Base-by-base conservation (phyloP, 2,888 invertebrate genomes). In the Drosophila yooni region DNA sequence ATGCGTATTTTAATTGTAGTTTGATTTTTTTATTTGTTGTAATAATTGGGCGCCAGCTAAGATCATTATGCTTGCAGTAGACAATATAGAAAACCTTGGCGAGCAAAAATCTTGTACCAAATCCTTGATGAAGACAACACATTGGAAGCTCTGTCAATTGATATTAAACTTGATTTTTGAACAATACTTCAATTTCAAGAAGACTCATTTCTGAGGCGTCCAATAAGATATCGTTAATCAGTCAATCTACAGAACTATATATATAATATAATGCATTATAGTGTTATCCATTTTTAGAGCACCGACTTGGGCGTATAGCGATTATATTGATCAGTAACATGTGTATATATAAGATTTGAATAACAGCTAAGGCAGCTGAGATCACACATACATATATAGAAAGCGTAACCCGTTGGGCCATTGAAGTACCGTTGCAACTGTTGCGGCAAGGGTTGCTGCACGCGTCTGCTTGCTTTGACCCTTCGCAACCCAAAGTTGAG, bases 381-480 rank as follows among this genome's bases (percentile, higher is more conserved):
- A 46, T 46, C 46, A 15, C 15, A 25, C 15, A 46, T 50, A 27
- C 51, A 51, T n/a, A 51, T n/a, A 36, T n/a, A 15, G 2, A 29
- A 8, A 15, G 18, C n/a, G 29, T 27, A 38, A 25, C 31, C 21
- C 21, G 15, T 61, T 40, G 52, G 38, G 31, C 51, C 29, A 38
- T 21, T 60, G 59, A 59, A 48, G 59, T 48, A 48, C 68, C 56
- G 56, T 40, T 40, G 38, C 56, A 54, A 50, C 54, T 27, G 21
- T 38, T 46, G 38, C n/a, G 21, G 57, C 63, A 66, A 61, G 74
- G 79, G 65, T 64, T 69, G 80, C 27, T 29, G n/a, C 38, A 56
- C 27, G 38, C 27, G 56, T 38, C 38, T 56, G n/a, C 38, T 15
- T 38, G 13, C 31, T 29, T 36, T 78, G 78, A 76, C 79, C 76